Percentiles rank a stretch among this genome's conserved stretches.
These are phyloP conservation scores for Spea multiplicata DNA, from an alignment of 2,113 vertebrate species.

Conservation along the genomic window DNA sequence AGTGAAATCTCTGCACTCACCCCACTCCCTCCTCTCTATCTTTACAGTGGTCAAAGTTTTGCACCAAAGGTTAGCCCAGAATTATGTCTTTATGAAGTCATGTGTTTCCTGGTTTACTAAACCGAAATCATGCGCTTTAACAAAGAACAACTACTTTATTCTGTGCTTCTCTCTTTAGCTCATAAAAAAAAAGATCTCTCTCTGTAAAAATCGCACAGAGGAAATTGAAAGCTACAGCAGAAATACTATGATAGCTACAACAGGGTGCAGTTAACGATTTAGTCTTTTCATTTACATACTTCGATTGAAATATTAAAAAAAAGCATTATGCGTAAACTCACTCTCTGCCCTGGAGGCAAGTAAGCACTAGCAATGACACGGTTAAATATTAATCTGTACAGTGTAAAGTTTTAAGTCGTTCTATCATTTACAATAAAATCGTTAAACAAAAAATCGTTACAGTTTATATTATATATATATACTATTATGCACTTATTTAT, in stretches of 20 bases:
- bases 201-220: too few species aligned
- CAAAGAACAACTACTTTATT: too few species aligned
- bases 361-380: constrained; percentile 19
- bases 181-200: too few species aligned
- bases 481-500: too few species aligned
- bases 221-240: too few species aligned
- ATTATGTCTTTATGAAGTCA: constrained; percentile 48
- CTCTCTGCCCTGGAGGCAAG: constrained; percentile 16
- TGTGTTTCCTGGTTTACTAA: constrained; percentile 62
- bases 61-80: constrained; percentile 48
- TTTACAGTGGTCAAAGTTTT: constrained; percentile 60
- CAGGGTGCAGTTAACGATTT: too few species aligned
- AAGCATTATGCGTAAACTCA: constrained; percentile 9
- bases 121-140: constrained; percentile 51
- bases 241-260: too few species aligned
- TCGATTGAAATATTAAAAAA: too few species aligned
- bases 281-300: too few species aligned
- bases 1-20: neutral
- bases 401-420: constrained; percentile 14
- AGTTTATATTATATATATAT: too few species aligned
- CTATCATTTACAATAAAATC: neutral
- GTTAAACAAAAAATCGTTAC: too few species aligned
- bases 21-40: constrained; percentile 38
- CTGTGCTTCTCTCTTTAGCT: too few species aligned
- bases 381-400: constrained; percentile 37